These are phyloP conservation scores for Phasia obesa DNA, from an alignment of 2,888 invertebrate species.

Conservation along the genomic window DNA sequence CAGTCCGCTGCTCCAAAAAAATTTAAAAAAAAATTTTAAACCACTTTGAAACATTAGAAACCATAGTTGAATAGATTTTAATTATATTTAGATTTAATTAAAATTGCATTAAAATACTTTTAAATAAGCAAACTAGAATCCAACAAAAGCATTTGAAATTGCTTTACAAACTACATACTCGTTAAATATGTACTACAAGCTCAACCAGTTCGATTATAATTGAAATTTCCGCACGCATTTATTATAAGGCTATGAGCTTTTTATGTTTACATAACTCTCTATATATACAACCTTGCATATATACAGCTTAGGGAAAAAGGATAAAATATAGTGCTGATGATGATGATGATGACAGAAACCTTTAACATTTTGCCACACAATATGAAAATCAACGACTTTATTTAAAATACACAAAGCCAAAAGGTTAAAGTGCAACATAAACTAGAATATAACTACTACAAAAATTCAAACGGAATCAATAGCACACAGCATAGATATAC, in stretches of 20 bases:
- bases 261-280: neutral
- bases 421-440: constrained; percentile 65
- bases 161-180: neutral
- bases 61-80: neutral
- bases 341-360: constrained; percentile 40
- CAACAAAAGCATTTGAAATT: neutral
- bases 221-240: constrained; percentile 41
- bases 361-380: constrained; percentile 58
- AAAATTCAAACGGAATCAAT: constrained; percentile 9
- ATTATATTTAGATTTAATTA: neutral
- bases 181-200: neutral
- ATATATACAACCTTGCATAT: constrained; percentile 21
- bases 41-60: too few species aligned
- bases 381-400: constrained; percentile 17
- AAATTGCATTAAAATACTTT: neutral
- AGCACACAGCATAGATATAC: neutral
- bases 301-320: neutral
- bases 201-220: constrained; percentile 20
- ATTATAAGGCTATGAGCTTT: constrained; percentile 5
- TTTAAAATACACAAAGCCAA: constrained; percentile 31
- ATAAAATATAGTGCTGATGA: constrained; percentile 19
- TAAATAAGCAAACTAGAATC: neutral
- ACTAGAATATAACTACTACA: constrained; percentile 23
- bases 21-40: too few species aligned
- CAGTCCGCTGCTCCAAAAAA: too few species aligned